Percentiles rank a stretch among this genome's conserved stretches.
Conservation (phyloP, 2,797 vertebrate genomes). For the Petrocephalus schoutedeni region DNA sequence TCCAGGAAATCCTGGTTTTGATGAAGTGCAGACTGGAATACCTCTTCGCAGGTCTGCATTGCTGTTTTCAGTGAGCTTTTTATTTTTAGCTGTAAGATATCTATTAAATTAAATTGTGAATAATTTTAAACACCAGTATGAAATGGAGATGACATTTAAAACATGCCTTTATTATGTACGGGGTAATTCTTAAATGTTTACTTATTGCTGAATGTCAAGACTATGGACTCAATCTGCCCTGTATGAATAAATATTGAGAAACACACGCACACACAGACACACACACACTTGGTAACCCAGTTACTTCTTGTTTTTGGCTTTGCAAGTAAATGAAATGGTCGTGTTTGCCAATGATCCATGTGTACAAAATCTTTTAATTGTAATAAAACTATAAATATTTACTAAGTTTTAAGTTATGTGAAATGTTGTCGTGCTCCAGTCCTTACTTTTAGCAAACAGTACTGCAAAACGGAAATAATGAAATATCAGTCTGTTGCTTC, state of each 20-base stretch:
- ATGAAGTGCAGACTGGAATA: slow-evolving; percentile 50
- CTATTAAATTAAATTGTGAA: slow-evolving; percentile 14
- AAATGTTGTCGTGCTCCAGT: slow-evolving; percentile 25
- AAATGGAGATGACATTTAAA: slow-evolving; percentile 28
- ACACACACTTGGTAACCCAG: slow-evolving; percentile 46
- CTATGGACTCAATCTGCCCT: slow-evolving; percentile 31
- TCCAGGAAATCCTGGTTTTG: neutral
- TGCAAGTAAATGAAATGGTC: slow-evolving; percentile 51
- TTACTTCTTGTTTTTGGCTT: slow-evolving; percentile 37
- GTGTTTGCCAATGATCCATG: slow-evolving; percentile 58
- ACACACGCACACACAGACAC: neutral
- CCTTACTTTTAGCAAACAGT: slow-evolving; percentile 33
- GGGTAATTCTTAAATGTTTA: slow-evolving; percentile 34
- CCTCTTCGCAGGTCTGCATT: slow-evolving; percentile 49
- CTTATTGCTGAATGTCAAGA: slow-evolving; percentile 49
- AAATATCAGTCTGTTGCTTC: slow-evolving; percentile 31
- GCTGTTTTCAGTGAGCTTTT: slow-evolving; percentile 34
- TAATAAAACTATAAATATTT: slow-evolving; percentile 65
- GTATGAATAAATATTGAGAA: slow-evolving; percentile 48
- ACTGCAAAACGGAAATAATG: slow-evolving; percentile 27
- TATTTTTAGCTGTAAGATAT: neutral
- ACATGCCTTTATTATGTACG: slow-evolving; percentile 42
- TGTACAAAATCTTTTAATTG: slow-evolving; percentile 65
- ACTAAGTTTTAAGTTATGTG: slow-evolving; percentile 44
- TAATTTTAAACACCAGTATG: slow-evolving; percentile 34